Percentiles rank a stretch among this genome's conserved stretches.
phyloP scores from a whole-genome alignment of 2,888 invertebrate species.

The Buathra laborator region DNA sequence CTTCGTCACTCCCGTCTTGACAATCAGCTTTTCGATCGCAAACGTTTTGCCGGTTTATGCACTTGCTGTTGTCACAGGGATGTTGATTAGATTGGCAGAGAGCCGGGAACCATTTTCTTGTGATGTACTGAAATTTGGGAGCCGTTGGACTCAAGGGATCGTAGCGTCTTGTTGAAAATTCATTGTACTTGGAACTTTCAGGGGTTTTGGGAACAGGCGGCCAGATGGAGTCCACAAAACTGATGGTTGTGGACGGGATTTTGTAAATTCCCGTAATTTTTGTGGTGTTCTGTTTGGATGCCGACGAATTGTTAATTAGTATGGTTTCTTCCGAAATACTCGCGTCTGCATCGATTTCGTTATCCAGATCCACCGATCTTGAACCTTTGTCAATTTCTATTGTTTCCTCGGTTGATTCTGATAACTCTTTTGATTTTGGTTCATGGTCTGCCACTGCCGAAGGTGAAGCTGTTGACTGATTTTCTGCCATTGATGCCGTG shows the following conservation, averaged over 20 bases:
- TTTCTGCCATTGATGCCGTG: not conserved
- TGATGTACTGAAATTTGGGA: not conserved
- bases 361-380: not conserved
- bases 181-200: not conserved
- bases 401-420: not conserved
- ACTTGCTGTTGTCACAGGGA: constrained; percentile 44
- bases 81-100: constrained; percentile 29
- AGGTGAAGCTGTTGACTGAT: not conserved
- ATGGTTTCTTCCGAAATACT: constrained; percentile 48
- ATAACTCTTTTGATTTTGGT: constrained; percentile 33
- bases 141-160: not conserved
- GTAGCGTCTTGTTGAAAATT: constrained; percentile 25
- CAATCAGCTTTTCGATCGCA: constrained; percentile 40
- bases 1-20: constrained; percentile 48
- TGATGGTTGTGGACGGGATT: not conserved
- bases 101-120: not conserved
- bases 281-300: not conserved
- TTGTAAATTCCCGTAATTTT: not conserved
- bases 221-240: not conserved
- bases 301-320: not conserved
- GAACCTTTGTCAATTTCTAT: constrained; percentile 6
- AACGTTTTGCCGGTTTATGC: constrained; percentile 23
- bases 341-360: constrained; percentile 1
- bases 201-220: not conserved
- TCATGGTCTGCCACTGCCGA: not conserved